Conservation (phyloP, 2,113 vertebrate genomes). For the Phrynocephalus versicolor region DNA sequence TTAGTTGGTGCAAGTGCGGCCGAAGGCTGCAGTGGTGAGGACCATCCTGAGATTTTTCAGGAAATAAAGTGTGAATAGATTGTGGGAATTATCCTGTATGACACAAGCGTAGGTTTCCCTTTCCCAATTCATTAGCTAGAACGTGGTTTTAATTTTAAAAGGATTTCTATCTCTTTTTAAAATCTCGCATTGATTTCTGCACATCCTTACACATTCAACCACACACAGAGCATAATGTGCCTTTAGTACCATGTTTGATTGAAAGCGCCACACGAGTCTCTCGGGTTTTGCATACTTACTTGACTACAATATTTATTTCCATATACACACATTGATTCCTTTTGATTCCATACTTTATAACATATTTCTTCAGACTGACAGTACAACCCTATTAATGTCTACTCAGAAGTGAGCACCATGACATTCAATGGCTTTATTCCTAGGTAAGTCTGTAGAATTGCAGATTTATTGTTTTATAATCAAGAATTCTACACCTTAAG, state of each 20-base stretch:
- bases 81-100: neutral
- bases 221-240: neutral
- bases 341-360: neutral
- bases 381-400: neutral
- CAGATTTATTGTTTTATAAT: neutral
- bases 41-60: neutral
- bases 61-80: neutral
- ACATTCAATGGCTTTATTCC: neutral
- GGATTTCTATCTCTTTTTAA: neutral
- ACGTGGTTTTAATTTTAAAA: neutral
- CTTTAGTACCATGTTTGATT: neutral
- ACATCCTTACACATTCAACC: too few species aligned
- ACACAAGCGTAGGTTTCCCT: neutral
- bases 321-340: neutral
- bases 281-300: neutral
- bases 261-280: neutral
- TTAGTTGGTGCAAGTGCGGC: conserved; percentile 3
- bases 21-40: neutral
- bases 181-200: neutral
- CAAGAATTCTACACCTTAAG: neutral
- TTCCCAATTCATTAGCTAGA: neutral
- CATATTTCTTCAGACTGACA: neutral
- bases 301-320: neutral
- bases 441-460: neutral
- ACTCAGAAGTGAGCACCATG: neutral